Evolutionary conservation across 2,113 vertebrate genomes (phyloP).

Genomic region (Trematocara zebra): DNA sequence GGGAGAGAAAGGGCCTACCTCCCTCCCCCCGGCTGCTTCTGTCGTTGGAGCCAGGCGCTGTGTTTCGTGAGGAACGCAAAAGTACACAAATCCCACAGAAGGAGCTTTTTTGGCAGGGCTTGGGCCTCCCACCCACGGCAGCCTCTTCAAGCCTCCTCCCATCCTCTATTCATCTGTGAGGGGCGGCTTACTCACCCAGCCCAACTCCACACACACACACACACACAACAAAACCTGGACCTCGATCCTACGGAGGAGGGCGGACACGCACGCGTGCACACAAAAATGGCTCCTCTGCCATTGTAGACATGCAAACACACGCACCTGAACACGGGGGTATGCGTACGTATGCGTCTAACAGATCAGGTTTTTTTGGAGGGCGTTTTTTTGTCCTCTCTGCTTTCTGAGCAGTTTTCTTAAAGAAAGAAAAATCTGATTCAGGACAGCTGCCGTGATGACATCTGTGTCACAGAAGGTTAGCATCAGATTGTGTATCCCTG

Average conservation of each 20-base stretch:
- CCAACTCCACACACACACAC: constrained; percentile 39
- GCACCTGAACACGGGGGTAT: not conserved
- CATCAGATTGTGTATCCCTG: constrained; percentile 11
- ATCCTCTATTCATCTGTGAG: constrained; percentile 85
- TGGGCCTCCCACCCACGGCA: constrained; percentile 72
- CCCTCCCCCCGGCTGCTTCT: constrained; percentile 41
- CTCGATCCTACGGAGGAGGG: constrained; percentile 56
- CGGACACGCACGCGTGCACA: constrained; percentile 1
- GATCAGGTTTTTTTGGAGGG: not conserved
- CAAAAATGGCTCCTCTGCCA: constrained; percentile 7
- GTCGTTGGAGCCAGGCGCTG: constrained; percentile 53
- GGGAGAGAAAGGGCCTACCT: constrained; percentile 46
- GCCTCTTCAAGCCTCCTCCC: constrained; percentile 75
- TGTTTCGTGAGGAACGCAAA: constrained; percentile 64
- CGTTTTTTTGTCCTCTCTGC: not conserved
- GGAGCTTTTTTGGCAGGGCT: constrained; percentile 71
- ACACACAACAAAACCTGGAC: constrained; percentile 65
- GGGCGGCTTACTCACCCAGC: constrained; percentile 74
- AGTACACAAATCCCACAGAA: constrained; percentile 85
- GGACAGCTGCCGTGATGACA: constrained; percentile 8
- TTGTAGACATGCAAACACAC: constrained; percentile 12
- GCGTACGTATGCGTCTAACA: not conserved
- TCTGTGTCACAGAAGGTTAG: constrained; percentile 27
- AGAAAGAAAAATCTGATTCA: not conserved
- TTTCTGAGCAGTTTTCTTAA: not conserved